These are phyloP conservation scores for Dinocampus coccinellae DNA, from an alignment of 2,888 invertebrate genomes.

Conservation along the genomic window DNA sequence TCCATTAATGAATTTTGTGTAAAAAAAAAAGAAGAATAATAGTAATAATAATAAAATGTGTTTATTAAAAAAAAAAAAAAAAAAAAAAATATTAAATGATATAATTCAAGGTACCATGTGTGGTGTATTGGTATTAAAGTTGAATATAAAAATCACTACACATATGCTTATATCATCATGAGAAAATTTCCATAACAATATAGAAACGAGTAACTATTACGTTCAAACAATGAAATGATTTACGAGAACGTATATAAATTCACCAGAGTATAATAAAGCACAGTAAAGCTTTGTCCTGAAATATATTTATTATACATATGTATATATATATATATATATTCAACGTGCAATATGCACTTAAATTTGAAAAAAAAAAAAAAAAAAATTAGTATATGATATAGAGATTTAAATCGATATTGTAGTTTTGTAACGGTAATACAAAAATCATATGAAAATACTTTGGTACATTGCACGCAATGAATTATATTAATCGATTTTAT, in stretches of 20 bases:
- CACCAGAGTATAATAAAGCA: constrained; percentile 13
- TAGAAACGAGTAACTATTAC: constrained; percentile 22
- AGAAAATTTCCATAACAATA: constrained; percentile 19
- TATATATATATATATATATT: neutral
- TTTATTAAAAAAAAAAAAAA: neutral
- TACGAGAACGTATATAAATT: constrained; percentile 17
- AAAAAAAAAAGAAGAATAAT: too few relatives aligned
- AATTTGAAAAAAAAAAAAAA: neutral
- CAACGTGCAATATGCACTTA: neutral
- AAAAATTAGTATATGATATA: neutral
- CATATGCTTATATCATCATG: constrained; percentile 1
- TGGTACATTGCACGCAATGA: neutral
- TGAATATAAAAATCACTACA: neutral
- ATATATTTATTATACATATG: neutral
- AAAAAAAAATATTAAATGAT: too few relatives aligned
- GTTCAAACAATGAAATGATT: constrained; percentile 28
- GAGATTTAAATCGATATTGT: neutral
- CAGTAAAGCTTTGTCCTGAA: constrained; percentile 7
- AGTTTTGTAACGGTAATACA: neutral
- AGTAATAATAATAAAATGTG: too few relatives aligned
- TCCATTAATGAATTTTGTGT: too few relatives aligned
- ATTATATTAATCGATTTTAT: neutral
- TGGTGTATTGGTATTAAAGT: neutral
- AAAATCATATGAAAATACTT: neutral
- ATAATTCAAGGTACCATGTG: neutral